Base-by-base conservation (phyloP, 2,797 vertebrate genomes). In the Thamnophis elegans region DNA sequence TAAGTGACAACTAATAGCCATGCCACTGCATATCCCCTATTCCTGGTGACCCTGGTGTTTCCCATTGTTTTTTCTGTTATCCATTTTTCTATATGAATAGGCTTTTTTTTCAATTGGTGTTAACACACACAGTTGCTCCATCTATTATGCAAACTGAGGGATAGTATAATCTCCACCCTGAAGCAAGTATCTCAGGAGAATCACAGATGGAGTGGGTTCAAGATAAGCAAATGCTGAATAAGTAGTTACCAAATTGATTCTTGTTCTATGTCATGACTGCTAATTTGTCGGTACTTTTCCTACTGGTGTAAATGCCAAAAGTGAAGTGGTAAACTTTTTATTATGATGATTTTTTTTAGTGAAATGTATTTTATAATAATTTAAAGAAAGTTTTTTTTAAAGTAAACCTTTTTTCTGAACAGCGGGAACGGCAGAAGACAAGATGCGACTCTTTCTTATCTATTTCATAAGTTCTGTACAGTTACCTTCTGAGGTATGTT, bases 351-450 rank as follows among this genome's bases (percentile, higher is more conserved):
- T 42, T 89, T 42, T 89, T 56, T 9, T 59, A 88, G 32, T 10
- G 20, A 60, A 36, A 56, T 82, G n/a, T 92, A 90, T 90, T 87
- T 87, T 68, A 1, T 60, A 56, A 22, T 12, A 56, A 47, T 7
- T 25, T 95, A 53, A 1, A 87, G 20, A 20, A 59, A 82, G 47
- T 28, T 60, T 92, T 9, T 55, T 26, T 0, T 2, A 85, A 65
- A 89, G 32, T 5, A 55, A 26, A 62, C 16, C 55, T 92, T 95
- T 96, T 85, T 94, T 94, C 89, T 95, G 82, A 92, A 93, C 97
- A 99, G 99, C 99, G 0, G 99, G 99, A 94, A 99, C 99, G 60
- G 98, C 99, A 53, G 99, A 99, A 95, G 99, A 99, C 96, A 99
- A 99, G 97, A 99, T 99, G 98, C 98, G 99, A 88, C 98, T 99